A percentile compares a stretch with the other conserved stretches of the same genome.
Conservation (phyloP, 37 sponge, comb jelly and placozoan genomes). For the Ephydatia muelleri region DNA sequence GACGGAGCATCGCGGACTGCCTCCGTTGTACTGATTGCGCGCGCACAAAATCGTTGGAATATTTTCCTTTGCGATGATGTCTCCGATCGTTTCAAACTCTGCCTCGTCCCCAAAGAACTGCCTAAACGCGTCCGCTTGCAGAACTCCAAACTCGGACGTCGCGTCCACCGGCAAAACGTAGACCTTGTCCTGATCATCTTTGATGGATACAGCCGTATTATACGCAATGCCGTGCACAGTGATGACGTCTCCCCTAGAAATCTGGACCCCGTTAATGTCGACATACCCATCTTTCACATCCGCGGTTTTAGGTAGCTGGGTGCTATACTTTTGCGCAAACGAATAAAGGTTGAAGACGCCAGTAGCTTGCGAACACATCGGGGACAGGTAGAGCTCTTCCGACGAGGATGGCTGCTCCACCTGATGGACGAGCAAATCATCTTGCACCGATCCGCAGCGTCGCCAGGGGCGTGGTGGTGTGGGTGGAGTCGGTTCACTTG, state of each 20-base stretch:
- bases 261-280: background rate
- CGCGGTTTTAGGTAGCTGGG: background rate
- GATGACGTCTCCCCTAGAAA: background rate
- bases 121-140: background rate
- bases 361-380: background rate
- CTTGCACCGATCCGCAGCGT: background rate
- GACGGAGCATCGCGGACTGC: background rate
- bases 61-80: background rate
- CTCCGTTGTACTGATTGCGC: background rate
- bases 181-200: background rate
- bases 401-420: background rate
- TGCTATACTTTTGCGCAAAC: background rate
- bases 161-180: background rate
- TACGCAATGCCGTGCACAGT: background rate
- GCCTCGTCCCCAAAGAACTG: background rate
- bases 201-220: background rate
- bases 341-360: background rate
- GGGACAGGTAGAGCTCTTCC: background rate
- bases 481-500: background rate
- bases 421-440: background rate
- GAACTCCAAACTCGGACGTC: background rate
- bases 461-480: background rate
- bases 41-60: background rate
- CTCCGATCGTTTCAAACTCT: conserved; percentile 13
- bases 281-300: background rate